Evolutionary conservation across 2,113 vertebrate species (phyloP).

Genomic region (Antennarius striatus): DNA sequence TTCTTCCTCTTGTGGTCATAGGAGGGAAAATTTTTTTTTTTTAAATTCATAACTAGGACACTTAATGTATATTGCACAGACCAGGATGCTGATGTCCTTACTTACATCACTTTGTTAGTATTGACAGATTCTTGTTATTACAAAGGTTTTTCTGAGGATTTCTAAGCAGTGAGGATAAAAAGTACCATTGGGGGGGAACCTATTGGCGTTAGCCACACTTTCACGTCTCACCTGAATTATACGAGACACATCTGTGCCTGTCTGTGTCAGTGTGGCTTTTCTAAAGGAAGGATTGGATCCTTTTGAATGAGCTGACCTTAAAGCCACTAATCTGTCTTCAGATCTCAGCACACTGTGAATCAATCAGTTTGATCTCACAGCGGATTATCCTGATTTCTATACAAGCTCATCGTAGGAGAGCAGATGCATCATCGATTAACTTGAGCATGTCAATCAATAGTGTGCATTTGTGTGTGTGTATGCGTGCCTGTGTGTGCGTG

Average conservation of each 20-base stretch:
- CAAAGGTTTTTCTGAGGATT: too few relatives aligned
- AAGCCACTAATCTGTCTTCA: conserved; percentile 15
- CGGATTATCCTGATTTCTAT: conserved; percentile 18
- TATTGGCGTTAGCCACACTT: background rate
- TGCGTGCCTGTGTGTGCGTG: background rate
- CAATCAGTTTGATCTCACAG: background rate
- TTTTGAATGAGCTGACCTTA: background rate
- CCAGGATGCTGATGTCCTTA: too few relatives aligned
- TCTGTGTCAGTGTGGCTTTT: too few relatives aligned
- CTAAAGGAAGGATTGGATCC: conserved; percentile 1
- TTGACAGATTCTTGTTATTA: too few relatives aligned
- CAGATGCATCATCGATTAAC: conserved; percentile 6
- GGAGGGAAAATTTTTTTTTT: too few relatives aligned
- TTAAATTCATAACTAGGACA: too few relatives aligned
- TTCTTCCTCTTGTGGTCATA: background rate
- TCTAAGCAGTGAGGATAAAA: too few relatives aligned
- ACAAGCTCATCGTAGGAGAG: conserved; percentile 3
- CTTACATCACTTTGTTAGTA: too few relatives aligned
- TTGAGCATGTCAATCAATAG: conserved; percentile 21
- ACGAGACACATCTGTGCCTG: background rate
- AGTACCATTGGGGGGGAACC: too few relatives aligned
- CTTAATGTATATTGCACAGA: too few relatives aligned
- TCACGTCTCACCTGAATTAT: background rate
- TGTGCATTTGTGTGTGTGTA: background rate
- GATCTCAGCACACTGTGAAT: conserved; percentile 1